Evolutionary conservation across 1,140 invertebrate genomes (phyloP).

Genomic region (Akabosia matsudoensis): DNA sequence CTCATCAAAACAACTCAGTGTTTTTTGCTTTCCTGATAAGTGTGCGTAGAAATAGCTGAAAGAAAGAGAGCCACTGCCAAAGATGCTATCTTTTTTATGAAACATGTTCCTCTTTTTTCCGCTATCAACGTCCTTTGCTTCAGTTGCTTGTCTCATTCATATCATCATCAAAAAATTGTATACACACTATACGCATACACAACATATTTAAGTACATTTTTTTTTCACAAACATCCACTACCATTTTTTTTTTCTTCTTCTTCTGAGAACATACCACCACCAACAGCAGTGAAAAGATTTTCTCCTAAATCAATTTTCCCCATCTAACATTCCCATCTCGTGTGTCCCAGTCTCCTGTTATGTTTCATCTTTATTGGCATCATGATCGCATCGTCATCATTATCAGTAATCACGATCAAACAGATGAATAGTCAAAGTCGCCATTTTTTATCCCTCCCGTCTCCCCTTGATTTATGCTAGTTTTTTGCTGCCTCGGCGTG

Average conservation of each 20-base stretch:
- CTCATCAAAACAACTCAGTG: neutral
- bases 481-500: too few species aligned
- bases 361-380: neutral
- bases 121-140: conserved; percentile 3
- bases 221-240: too few species aligned
- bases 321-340: neutral
- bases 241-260: too few species aligned
- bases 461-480: too few species aligned
- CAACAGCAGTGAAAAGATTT: neutral
- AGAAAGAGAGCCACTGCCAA: neutral
- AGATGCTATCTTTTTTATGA: neutral
- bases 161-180: neutral
- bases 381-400: neutral
- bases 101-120: neutral
- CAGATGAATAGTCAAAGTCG: neutral
- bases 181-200: too few species aligned
- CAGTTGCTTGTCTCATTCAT: neutral
- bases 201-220: too few species aligned
- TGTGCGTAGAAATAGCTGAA: neutral
- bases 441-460: neutral
- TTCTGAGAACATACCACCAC: neutral
- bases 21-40: neutral
- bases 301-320: neutral
- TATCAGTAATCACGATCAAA: neutral
- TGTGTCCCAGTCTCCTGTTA: neutral